These are phyloP conservation scores for Takifugu rubripes DNA, from an alignment of 2,797 vertebrate species.

Conservation along the genomic window DNA sequence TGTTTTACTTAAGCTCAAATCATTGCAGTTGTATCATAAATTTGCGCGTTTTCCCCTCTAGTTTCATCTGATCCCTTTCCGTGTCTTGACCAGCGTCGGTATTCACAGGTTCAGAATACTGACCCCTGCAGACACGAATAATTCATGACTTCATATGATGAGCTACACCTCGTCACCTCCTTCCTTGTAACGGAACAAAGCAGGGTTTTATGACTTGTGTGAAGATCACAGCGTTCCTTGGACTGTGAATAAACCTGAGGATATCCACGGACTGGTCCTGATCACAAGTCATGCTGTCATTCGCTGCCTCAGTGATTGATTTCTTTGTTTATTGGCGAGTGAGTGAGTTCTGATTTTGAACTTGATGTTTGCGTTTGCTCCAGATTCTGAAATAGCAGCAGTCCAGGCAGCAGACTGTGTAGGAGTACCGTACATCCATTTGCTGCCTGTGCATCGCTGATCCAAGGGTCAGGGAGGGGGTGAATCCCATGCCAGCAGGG, in stretches of 20 bases:
- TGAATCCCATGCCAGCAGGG: constrained; percentile 7
- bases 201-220: constrained; percentile 36
- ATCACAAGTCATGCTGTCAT: too few species aligned
- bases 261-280: too few species aligned
- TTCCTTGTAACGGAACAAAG: constrained; percentile 52
- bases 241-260: constrained; percentile 45
- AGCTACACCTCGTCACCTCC: constrained; percentile 44
- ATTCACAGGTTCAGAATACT: constrained; percentile 45
- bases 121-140: constrained; percentile 49
- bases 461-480: constrained; percentile 3
- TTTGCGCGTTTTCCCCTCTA: constrained; percentile 15
- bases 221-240: constrained; percentile 28
- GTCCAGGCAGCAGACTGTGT: background rate
- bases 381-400: constrained; percentile 7
- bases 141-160: constrained; percentile 51
- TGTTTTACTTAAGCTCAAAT: constrained; percentile 21
- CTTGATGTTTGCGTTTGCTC: constrained; percentile 1
- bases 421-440: background rate
- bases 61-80: constrained; percentile 35
- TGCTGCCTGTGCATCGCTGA: background rate
- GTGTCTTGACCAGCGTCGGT: constrained; percentile 44
- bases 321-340: too few species aligned
- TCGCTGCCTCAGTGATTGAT: too few species aligned
- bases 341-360: constrained; percentile 7
- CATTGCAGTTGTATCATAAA: constrained; percentile 30